Base-by-base conservation (phyloP, 2,797 vertebrate species). In the Lacerta bilineata region DNA sequence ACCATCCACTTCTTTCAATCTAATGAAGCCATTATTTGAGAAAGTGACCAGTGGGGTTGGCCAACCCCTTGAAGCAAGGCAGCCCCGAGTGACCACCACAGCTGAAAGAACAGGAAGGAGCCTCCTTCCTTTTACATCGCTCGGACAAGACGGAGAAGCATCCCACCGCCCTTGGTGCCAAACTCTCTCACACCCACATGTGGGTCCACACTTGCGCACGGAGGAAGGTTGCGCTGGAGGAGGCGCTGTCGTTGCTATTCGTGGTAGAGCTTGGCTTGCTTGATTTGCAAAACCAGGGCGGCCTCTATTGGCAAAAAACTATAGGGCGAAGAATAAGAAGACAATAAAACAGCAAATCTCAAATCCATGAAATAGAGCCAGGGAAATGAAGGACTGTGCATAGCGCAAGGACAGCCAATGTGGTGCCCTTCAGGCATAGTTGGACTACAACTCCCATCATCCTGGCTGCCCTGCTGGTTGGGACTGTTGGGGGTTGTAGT, bases 11-110 rank as follows among this genome's bases (percentile, higher is more conserved):
- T 96, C 96, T 97, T 97, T 96, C 97, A 96, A 96, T 96, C 95
- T 97, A 97, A 97, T 97, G 96, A 97, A 97, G 97, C 96, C 97
- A 97, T 97, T 97, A 97, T 97, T 96, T 85, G 96, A 95, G 96
- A 96, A 96, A 96, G 96, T 93, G 83, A 94, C 90, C 85, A 94
- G 95, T 94, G 80, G 50, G 82, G 95, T 91, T 13, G 92, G 90
- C 90, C 36, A 86, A 92, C 91, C 94, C 95, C 95, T 95, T 96
- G 96, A 96, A 96, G 96, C 94, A 79, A 76, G 89, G 92, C 94
- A 33, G 39, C 50, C 81, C 93, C 80, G 93, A 91, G 95, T 86
- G 64, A 71, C 95, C 1, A 59, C 94, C 1, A 41, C 80, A 64
- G 84, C 93, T 95, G 94, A 96, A 97, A 95, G 95, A 92, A 96